phyloP scores from a whole-genome alignment of 2,888 invertebrate genomes.

The Phaonia tiefii region DNA sequence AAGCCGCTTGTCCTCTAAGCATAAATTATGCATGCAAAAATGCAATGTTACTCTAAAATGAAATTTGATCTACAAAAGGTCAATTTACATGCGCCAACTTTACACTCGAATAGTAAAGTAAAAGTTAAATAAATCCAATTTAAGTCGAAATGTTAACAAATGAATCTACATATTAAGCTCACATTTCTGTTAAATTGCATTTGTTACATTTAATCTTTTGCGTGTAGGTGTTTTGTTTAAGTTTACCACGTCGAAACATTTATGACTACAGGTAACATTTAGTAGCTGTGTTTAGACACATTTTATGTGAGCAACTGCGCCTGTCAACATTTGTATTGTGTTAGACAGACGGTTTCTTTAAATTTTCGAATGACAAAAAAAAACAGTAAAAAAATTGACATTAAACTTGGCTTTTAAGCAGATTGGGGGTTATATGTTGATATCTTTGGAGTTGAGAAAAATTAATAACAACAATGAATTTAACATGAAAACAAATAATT shows the following conservation, averaged over 20 bases:
- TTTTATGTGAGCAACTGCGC: conserved; percentile 23
- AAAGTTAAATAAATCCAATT: conserved; percentile 37
- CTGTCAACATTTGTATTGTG: conserved; percentile 37
- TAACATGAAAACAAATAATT: conserved; percentile 20
- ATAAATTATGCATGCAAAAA: conserved; percentile 23
- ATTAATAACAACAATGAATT: conserved; percentile 25
- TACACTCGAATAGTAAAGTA: neutral
- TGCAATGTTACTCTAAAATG: conserved; percentile 7
- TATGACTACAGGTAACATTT: conserved; percentile 41
- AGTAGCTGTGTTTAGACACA: conserved; percentile 35
- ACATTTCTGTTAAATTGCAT: neutral
- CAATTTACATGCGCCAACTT: neutral
- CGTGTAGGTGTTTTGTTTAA: conserved; percentile 24
- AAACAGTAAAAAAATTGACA: conserved; percentile 42
- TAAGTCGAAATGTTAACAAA: conserved; percentile 6
- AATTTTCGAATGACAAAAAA: conserved; percentile 4
- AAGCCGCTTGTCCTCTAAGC: neutral
- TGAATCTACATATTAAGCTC: too few relatives aligned
- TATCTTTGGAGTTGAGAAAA: conserved; percentile 4
- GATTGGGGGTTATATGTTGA: conserved; percentile 25
- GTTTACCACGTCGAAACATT: conserved; percentile 17
- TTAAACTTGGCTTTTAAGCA: conserved; percentile 57
- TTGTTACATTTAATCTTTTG: neutral
- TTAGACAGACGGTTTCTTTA: conserved; percentile 7
- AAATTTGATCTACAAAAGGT: conserved; percentile 36